Evolutionary conservation across 2,888 invertebrate genomes (phyloP).

Genomic region (Agelastica alni): DNA sequence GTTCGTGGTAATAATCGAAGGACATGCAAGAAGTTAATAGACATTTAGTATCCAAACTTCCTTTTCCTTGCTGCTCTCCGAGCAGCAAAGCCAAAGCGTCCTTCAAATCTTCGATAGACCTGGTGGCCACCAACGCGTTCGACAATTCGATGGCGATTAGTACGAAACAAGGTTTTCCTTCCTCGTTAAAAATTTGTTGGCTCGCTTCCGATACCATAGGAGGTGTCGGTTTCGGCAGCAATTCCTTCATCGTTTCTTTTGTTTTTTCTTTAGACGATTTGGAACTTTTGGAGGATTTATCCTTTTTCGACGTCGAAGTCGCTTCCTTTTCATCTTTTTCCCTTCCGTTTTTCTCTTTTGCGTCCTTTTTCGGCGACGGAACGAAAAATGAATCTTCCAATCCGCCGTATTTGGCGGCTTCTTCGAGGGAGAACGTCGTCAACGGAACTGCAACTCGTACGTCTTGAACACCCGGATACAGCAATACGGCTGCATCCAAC

Average conservation of each 20-base stretch:
- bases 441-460: conserved; percentile 48
- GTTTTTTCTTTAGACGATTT: no score
- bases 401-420: conserved; percentile 46
- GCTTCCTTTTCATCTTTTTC: conserved; percentile 2
- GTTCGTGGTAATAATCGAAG: conserved; percentile 45
- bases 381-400: conserved; percentile 49
- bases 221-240: conserved; percentile 35
- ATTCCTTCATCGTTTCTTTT: conserved; percentile 16
- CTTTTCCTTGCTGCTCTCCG: neutral
- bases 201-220: conserved; percentile 45
- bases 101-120: conserved; percentile 48
- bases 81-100: conserved; percentile 35
- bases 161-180: conserved; percentile 50
- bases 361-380: conserved; percentile 37
- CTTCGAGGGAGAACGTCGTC: conserved; percentile 46
- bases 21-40: conserved; percentile 42
- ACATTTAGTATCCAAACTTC: neutral
- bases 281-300: conserved; percentile 16
- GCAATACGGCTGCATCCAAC: conserved; percentile 48
- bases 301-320: no score
- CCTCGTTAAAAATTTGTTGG: conserved; percentile 46
- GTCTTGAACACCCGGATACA: conserved; percentile 52
- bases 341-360: conserved; percentile 12
- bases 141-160: conserved; percentile 52
- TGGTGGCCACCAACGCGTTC: conserved; percentile 43